These are phyloP conservation scores for Paratrypauchen microcephalus DNA, from an alignment of 2,797 vertebrate species.

Conservation along the genomic window DNA sequence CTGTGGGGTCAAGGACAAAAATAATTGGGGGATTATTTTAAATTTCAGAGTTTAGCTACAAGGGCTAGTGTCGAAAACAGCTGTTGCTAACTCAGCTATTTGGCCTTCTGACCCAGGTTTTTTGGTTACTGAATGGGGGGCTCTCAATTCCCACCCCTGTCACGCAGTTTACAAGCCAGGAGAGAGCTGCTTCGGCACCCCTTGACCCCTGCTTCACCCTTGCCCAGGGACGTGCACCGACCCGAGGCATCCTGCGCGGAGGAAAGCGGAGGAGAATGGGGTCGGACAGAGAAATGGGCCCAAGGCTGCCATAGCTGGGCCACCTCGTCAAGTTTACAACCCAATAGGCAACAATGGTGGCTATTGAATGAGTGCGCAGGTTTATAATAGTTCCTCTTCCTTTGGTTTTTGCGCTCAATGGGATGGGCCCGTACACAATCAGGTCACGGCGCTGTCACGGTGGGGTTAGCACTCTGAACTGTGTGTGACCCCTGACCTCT, in stretches of 20 bases:
- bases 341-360: conserved; percentile 87
- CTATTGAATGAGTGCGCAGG: conserved; percentile 76
- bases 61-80: conserved; percentile 72
- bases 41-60: conserved; percentile 24
- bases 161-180: conserved; percentile 84
- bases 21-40: neutral
- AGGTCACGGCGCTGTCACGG: conserved; percentile 71
- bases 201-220: conserved; percentile 68
- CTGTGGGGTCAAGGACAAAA: neutral
- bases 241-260: conserved; percentile 62
- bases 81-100: conserved; percentile 82
- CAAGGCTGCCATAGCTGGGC: conserved; percentile 50
- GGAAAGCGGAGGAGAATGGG: conserved; percentile 61
- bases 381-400: conserved; percentile 74
- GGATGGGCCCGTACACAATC: conserved; percentile 55
- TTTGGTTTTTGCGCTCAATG: conserved; percentile 75
- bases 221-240: conserved; percentile 70
- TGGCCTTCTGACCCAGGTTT: conserved; percentile 84
- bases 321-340: conserved; percentile 85
- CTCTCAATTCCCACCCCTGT: conserved; percentile 83
- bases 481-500: conserved; percentile 80
- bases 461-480: conserved; percentile 84
- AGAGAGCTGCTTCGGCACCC: conserved; percentile 70
- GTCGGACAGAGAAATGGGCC: neutral
- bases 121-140: conserved; percentile 79